Evolutionary conservation across 2,888 invertebrate genomes (phyloP), one percentile per base, ranked within the genome.

Genomic region (Pediacus dermestoides): DNA sequence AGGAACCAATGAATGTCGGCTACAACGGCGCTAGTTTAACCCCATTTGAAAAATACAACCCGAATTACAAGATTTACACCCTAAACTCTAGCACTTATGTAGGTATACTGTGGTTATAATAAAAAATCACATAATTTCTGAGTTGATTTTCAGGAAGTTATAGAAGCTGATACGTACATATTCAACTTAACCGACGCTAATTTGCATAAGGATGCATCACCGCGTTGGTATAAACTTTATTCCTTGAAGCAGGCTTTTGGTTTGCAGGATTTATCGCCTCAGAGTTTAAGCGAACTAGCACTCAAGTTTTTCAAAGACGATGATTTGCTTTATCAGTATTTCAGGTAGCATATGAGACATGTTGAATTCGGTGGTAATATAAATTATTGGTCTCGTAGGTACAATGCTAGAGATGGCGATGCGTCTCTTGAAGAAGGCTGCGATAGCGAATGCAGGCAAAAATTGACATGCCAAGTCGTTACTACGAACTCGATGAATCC

Each of bases 111-210:
- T n/a, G n/a, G n/a, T n/a, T n/a, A 34, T 40, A 25, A 26, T 4
- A 16, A 27, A 7, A 12, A 6, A 8, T 14, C 7, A 8, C 8
- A n/a, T 25, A n/a, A 26, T 22, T 9, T 32, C 6, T n/a, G 30
- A 37, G 14, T 14, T 38, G 7, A 12, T 22, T 54, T 58, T 42
- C 32, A 85, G 85, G 74, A 72, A 51, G 77, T 87, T 1, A 59
- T 76, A 16, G 81, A 84, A 56, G 79, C 82, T 40, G 74, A 81
- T 2, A 83, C 82, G 31, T 90, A 81, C 72, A 80, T 77, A 8
- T 82, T 84, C 61, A 86, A 91, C 64, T 64, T 92, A 23, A 84
- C 83, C 0, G 75, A 76, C 60, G 86, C 89, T 0, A 88, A 88
- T 52, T 14, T 25, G 9, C 66, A 73, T 1, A 74, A 77, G 0